Evolutionary conservation across 1,140 invertebrate species (phyloP), one percentile per base, ranked within the genome.

Genomic region (Trachelipus rathkii): DNA sequence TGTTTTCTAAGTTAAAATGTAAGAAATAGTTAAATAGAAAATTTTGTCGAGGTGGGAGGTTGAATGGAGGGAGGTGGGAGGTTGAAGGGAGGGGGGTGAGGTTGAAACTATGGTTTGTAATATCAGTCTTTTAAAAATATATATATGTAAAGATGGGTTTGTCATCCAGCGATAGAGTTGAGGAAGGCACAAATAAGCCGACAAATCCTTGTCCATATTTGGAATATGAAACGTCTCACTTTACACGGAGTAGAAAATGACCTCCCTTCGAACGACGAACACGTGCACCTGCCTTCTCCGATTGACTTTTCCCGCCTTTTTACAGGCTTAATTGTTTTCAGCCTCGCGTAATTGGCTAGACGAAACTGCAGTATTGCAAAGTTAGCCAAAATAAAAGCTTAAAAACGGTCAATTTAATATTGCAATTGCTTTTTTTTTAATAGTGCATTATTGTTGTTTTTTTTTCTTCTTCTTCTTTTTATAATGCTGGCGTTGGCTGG

Each of bases 161-260:
- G 9, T 10, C 9, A 10, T 50, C 46, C 9, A 50, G 46, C 9
- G 46, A 50, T 50, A 10, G 9, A 50, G 9, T 9, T 10, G 46
- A 50, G 46, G 9, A 50, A 15, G 15, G 33, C 19, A 33, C 19
- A 23, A 44, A 33, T n/a, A n/a, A 72, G 23, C 71, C 71, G 71
- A 72, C 71, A 72, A 72, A 72, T 72, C 71, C 71, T 23, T 43
- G 13, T 15, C 71, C 71, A 24, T 72, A 72, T 72, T 72, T 72
- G 71, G 71, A n/a, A n/a, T 72, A 72, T 33, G 44, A 44, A 24
- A 43, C 71, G 71, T 72, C 71, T 72, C 71, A 72, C 71, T 72
- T 72, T 72, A 72, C 71, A 72, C 15, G 23, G 23, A 72, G 71
- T 33, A n/a, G n/a, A 24, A 24, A 33, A 43, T 44, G 71, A 24